Evolutionary conservation across 2,888 invertebrate species (phyloP).

Genomic region (Hesperia comma): DNA sequence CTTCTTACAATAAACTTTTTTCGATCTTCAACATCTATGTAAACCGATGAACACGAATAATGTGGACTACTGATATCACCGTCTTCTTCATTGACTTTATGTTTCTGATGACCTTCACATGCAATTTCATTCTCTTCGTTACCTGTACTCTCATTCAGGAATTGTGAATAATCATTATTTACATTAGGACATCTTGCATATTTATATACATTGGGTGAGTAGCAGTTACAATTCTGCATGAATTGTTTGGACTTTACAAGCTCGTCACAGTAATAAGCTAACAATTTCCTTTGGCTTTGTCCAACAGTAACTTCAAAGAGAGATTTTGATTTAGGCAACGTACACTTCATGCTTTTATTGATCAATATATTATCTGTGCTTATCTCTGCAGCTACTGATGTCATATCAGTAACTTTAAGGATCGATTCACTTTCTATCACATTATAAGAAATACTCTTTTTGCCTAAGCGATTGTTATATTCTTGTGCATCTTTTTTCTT

Average conservation of each 20-base stretch:
- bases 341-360: conserved; percentile 48
- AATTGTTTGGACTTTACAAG: conserved; percentile 23
- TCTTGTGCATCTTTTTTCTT: conserved; percentile 51
- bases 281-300: conserved; percentile 49
- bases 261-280: conserved; percentile 58
- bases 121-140: conserved; percentile 27
- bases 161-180: conserved; percentile 9
- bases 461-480: conserved; percentile 52
- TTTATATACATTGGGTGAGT: conserved; percentile 19
- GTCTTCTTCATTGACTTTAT: conserved; percentile 22
- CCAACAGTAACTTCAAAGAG: conserved; percentile 52
- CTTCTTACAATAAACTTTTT: conserved; percentile 43
- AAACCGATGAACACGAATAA: conserved; percentile 42
- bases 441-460: conserved; percentile 66
- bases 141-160: conserved; percentile 20
- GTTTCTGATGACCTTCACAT: conserved; percentile 7
- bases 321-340: conserved; percentile 55
- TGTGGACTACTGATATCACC: conserved; percentile 37
- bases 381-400: conserved; percentile 53
- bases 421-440: conserved; percentile 73
- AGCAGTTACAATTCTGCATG: conserved; percentile 1
- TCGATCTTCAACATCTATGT: conserved; percentile 42
- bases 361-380: conserved; percentile 38
- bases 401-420: conserved; percentile 72
- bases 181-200: conserved; percentile 5